Conservation (phyloP, 1,140 invertebrate species). For the Nebria ingens region DNA sequence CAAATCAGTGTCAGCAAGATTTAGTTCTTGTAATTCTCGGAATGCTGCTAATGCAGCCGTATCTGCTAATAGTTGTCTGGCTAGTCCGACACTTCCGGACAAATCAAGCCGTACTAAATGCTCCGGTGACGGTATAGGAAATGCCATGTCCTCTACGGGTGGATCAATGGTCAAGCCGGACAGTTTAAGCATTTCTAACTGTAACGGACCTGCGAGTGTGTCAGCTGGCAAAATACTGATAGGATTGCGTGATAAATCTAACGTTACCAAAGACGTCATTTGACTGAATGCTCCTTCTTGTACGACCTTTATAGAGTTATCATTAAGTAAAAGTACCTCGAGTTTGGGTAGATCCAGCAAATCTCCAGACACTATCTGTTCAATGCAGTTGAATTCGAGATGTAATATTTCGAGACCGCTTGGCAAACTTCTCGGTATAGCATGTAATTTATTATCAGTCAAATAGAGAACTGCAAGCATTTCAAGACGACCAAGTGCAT, state of each 20-base stretch:
- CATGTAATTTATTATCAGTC: conserved; percentile 58
- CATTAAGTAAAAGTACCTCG: conserved; percentile 55
- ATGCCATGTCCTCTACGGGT: conserved; percentile 48
- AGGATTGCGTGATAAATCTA: conserved; percentile 71
- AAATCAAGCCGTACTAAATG: conserved; percentile 60
- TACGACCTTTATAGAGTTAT: conserved; percentile 54
- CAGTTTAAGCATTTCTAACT: conserved; percentile 54
- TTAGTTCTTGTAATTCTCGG: conserved; percentile 53
- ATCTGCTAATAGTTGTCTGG: conserved; percentile 54
- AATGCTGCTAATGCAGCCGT: conserved; percentile 58
- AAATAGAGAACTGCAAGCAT: conserved; percentile 68
- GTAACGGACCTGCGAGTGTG: conserved; percentile 52
- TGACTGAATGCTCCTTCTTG: conserved; percentile 56
- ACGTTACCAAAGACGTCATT: conserved; percentile 48
- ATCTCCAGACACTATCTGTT: conserved; percentile 49
- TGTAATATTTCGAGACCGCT: conserved; percentile 48
- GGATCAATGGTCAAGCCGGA: conserved; percentile 50
- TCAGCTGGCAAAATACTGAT: conserved; percentile 52
- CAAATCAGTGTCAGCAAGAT: conserved; percentile 54
- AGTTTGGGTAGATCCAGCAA: conserved; percentile 60
- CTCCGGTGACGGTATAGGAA: conserved; percentile 56
- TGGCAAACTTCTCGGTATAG: conserved; percentile 56
- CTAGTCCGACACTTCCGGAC: conserved; percentile 59
- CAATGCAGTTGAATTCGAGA: conserved; percentile 50
- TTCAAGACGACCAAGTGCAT: conserved; percentile 72